Conservation (phyloP, 1,140 invertebrate genomes). For the Cotesia chilonis region DNA sequence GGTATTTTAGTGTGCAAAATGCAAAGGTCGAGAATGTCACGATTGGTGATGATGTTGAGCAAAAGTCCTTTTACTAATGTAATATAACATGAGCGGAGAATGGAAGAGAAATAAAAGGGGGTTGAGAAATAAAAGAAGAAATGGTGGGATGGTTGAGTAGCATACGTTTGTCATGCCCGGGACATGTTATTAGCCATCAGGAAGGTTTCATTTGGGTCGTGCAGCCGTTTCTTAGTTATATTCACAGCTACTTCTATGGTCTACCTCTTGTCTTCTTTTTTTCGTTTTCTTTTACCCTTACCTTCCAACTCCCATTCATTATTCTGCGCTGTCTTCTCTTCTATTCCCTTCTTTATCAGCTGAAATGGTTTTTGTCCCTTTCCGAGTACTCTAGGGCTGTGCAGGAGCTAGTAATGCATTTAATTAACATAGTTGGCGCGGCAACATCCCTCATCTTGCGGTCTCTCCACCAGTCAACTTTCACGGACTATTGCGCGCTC, state of each 20-base stretch:
- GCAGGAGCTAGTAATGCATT: slow-evolving; percentile 49
- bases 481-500: slow-evolving; percentile 50
- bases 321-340: slow-evolving; percentile 1
- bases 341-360: slow-evolving; percentile 39
- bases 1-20: too few species aligned
- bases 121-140: slow-evolving; percentile 21
- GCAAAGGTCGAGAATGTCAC: too few species aligned
- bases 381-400: slow-evolving; percentile 36
- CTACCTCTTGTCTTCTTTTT: slow-evolving; percentile 35
- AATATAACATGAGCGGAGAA: not conserved
- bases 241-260: slow-evolving; percentile 33
- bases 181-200: slow-evolving; percentile 54
- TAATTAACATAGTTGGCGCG: slow-evolving; percentile 56
- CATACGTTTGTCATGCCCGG: slow-evolving; percentile 50
- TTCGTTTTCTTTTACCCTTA: slow-evolving; percentile 31
- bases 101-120: not conserved
- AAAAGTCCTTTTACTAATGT: slow-evolving; percentile 3
- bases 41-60: not conserved
- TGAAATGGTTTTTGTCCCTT: slow-evolving; percentile 39
- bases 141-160: slow-evolving; percentile 37
- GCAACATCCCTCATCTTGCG: slow-evolving; percentile 43
- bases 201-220: slow-evolving; percentile 26
- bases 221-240: slow-evolving; percentile 25
- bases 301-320: slow-evolving; percentile 1
- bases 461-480: slow-evolving; percentile 41